Evolutionary conservation across 1,140 invertebrate genomes (phyloP).

Genomic region (Dreissena rostriformis): DNA sequence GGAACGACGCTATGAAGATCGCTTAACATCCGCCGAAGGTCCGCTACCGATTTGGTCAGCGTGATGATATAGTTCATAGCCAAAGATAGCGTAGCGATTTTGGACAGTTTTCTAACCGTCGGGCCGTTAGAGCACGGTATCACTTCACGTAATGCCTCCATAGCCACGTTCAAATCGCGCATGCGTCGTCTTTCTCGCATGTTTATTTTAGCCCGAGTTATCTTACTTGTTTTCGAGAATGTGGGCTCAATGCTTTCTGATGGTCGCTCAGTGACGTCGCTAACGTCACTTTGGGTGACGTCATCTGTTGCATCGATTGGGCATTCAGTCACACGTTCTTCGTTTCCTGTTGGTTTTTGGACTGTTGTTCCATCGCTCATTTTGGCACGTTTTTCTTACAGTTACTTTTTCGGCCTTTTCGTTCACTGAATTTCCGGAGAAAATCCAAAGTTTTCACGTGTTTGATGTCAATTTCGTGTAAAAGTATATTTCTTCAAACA

Average conservation of each 20-base stretch:
- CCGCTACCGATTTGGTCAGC: conserved; percentile 85
- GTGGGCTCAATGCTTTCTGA: too few relatives aligned
- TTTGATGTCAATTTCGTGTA: too few relatives aligned
- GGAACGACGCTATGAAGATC: conserved; percentile 16
- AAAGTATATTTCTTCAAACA: too few relatives aligned
- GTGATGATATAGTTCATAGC: conserved; percentile 99
- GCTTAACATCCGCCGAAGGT: conserved; percentile 68
- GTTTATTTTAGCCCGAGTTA: conserved; percentile 67
- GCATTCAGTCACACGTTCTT: too few relatives aligned
- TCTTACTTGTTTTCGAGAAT: too few relatives aligned
- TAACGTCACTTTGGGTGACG: too few relatives aligned
- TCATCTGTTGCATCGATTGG: too few relatives aligned
- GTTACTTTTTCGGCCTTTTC: background rate
- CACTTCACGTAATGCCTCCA: conserved; percentile 76
- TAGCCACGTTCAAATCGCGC: conserved; percentile 78
- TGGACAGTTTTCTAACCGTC: conserved; percentile 97
- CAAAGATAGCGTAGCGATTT: conserved; percentile 97
- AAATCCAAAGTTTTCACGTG: too few relatives aligned
- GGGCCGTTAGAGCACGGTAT: conserved; percentile 91
- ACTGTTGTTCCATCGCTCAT: background rate
- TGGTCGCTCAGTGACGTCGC: too few relatives aligned
- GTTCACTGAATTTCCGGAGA: too few relatives aligned
- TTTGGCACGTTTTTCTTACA: background rate
- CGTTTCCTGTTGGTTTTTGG: conserved; percentile 27
- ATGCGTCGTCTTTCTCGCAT: conserved; percentile 76